Conservation (phyloP, 2,797 vertebrate species). For the Pteronotus mesoamericanus region DNA sequence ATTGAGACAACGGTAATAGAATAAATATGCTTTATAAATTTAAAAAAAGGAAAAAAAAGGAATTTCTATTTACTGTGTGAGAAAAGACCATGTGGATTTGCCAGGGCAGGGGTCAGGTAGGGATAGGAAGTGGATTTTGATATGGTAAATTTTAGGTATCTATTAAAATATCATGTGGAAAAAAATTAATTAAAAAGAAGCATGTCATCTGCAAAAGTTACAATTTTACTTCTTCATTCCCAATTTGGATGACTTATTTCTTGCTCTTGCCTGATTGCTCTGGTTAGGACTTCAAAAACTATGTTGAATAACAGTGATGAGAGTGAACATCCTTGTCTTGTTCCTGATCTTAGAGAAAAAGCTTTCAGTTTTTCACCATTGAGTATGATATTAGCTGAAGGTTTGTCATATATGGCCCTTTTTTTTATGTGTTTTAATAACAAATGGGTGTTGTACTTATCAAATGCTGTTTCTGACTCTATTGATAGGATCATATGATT, state of each 20-base stretch:
- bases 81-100: not conserved
- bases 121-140: not conserved
- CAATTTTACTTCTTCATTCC: not conserved
- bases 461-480: not conserved
- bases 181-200: no score
- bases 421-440: not conserved
- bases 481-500: not conserved
- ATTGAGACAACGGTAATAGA: no score
- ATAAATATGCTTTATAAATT: no score
- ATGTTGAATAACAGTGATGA: not conserved
- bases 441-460: not conserved
- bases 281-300: not conserved
- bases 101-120: not conserved
- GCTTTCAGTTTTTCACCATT: not conserved
- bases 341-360: not conserved
- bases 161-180: not conserved
- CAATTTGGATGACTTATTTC: not conserved
- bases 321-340: not conserved
- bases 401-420: not conserved
- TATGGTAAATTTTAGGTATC: not conserved
- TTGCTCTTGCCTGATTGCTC: not conserved
- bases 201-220: not conserved
- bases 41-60: no score
- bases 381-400: not conserved
- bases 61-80: not conserved